Percentiles rank a stretch among this genome's conserved stretches.
These are phyloP conservation scores for Drosophila melanogaster DNA, from an alignment of 1,140 invertebrate species.

Conservation along the genomic window DNA sequence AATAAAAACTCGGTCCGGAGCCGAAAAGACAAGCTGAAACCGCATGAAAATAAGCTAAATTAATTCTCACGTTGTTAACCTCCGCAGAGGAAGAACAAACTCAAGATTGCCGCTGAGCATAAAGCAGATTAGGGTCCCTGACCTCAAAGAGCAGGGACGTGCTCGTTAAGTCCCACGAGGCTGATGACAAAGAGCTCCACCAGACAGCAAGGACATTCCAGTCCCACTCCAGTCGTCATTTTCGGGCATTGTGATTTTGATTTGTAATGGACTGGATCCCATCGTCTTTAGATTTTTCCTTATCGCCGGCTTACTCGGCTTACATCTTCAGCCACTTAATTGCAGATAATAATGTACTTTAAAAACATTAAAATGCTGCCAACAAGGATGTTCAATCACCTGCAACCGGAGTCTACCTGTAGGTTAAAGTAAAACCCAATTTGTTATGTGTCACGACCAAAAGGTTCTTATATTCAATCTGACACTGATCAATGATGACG, in stretches of 20 bases:
- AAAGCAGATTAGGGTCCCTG: conserved; percentile 46
- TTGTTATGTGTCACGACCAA: conserved; percentile 27
- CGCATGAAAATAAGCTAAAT: conserved; percentile 48
- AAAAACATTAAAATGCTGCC: conserved; percentile 1
- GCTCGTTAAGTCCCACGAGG: conserved; percentile 42
- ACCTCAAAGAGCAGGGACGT: conserved; percentile 42
- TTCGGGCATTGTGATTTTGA: conserved; percentile 39
- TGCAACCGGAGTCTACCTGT: background rate
- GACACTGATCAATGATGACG: conserved; percentile 62
- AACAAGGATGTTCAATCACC: background rate
- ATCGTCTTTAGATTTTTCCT: conserved; percentile 33
- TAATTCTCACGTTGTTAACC: conserved; percentile 51
- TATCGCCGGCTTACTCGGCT: conserved; percentile 22
- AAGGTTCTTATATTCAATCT: conserved; percentile 49
- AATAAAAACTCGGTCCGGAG: conserved; percentile 15
- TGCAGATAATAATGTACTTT: conserved; percentile 29
- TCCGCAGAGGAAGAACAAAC: conserved; percentile 30
- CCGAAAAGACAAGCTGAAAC: conserved; percentile 16
- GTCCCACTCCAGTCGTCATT: background rate
- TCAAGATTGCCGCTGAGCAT: conserved; percentile 46
- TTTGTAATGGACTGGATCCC: conserved; percentile 39
- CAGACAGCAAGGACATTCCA: conserved; percentile 26
- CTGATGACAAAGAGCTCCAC: conserved; percentile 35
- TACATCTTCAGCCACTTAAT: conserved; percentile 37
- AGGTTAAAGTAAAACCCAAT: conserved; percentile 16